A percentile compares a stretch with the other conserved stretches of the same genome.
phyloP scores from a whole-genome alignment of 2,888 invertebrate genomes.

The Flexamia atlantica region DNA sequence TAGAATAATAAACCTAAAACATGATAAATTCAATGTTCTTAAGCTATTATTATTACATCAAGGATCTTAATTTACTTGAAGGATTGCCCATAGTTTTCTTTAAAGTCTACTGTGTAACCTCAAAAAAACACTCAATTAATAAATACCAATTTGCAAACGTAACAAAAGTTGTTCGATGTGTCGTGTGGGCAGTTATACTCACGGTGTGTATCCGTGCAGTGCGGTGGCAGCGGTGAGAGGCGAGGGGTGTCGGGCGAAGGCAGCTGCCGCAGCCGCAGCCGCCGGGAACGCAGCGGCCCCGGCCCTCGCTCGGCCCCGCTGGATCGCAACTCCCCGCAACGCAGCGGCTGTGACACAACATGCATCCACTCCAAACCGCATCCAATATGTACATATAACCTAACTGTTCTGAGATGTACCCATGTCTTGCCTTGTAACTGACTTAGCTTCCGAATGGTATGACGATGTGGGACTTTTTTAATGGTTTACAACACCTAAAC shows the following conservation, averaged over 20 bases:
- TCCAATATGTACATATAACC: constrained; percentile 58
- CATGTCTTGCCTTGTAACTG: constrained; percentile 35
- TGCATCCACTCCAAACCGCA: constrained; percentile 63
- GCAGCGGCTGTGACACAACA: constrained; percentile 82
- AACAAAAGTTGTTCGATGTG: no score
- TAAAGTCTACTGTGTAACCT: no score
- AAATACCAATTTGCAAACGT: no score
- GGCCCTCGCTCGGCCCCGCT: constrained; percentile 83
- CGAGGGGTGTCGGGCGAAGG: constrained; percentile 82
- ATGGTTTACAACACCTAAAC: no score
- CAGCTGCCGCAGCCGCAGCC: constrained; percentile 86
- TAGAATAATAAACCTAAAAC: no score
- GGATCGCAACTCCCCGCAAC: constrained; percentile 90
- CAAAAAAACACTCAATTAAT: no score
- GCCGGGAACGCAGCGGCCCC: constrained; percentile 77
- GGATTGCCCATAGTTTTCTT: no score
- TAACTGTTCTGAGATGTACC: constrained; percentile 47
- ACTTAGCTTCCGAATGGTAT: not conserved
- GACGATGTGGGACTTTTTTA: no score
- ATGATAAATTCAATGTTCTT: no score
- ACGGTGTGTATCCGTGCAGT: constrained; percentile 94
- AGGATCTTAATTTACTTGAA: no score
- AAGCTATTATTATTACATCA: no score
- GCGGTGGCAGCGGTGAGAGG: constrained; percentile 83
- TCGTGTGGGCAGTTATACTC: constrained; percentile 82